Evolutionary conservation across 2,888 invertebrate species (phyloP).

Genomic region (Drosophila pseudotakahashii): DNA sequence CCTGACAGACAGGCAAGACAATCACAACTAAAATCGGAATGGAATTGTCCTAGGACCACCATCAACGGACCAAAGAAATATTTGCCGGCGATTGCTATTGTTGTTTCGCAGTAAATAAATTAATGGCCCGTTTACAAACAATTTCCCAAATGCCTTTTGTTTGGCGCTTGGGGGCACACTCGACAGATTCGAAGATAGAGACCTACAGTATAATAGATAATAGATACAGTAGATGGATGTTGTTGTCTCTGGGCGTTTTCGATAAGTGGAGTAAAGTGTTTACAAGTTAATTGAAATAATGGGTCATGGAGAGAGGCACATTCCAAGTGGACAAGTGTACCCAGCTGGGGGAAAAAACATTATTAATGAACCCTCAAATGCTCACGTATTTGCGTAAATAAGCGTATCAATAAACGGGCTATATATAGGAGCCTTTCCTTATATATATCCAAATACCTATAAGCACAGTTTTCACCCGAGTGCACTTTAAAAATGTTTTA

Average conservation of each 20-base stretch:
- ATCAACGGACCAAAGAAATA: neutral
- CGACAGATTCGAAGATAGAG: conserved; percentile 25
- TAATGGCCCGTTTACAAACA: conserved; percentile 47
- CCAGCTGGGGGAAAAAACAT: conserved; percentile 9
- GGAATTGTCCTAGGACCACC: conserved; percentile 13
- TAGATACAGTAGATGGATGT: conserved; percentile 10
- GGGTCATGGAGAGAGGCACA: conserved; percentile 20
- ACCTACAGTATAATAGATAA: conserved; percentile 21
- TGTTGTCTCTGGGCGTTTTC: conserved; percentile 16
- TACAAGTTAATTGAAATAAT: conserved; percentile 59
- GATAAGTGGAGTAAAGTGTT: conserved; percentile 57
- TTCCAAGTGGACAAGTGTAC: conserved; percentile 14
- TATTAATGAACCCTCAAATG: conserved; percentile 39
- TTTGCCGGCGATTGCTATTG: conserved; percentile 5
- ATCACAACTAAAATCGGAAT: conserved; percentile 12
- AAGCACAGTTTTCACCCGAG: conserved; percentile 17
- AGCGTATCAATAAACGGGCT: conserved; percentile 41
- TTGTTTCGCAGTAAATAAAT: conserved; percentile 45
- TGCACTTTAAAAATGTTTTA: conserved; percentile 22
- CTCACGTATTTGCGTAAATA: conserved; percentile 52
- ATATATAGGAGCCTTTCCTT: conserved; percentile 10
- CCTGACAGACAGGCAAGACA: conserved; percentile 1
- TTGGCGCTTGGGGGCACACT: conserved; percentile 8
- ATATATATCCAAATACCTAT: neutral
- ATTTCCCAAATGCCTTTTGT: conserved; percentile 47